Conservation (phyloP, 2,113 vertebrate genomes). For the Orientallactaga bullata region DNA sequence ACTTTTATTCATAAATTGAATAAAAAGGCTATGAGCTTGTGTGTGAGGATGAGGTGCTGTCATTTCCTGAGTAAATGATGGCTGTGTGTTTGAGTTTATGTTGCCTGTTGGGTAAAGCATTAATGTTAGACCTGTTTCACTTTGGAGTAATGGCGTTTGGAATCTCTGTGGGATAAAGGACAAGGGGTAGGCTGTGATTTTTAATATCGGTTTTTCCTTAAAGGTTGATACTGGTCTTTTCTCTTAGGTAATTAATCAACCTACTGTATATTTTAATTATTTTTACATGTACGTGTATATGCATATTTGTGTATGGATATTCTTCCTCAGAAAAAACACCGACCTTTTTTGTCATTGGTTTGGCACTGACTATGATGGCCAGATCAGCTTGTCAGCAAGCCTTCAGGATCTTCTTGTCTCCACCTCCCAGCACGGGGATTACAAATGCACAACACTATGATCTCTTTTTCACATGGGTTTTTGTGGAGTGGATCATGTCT, state of each 20-base stretch:
- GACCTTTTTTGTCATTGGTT: too few relatives aligned
- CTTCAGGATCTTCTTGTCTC: too few relatives aligned
- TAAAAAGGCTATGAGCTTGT: not conserved
- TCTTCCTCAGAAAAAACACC: too few relatives aligned
- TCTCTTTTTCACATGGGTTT: too few relatives aligned
- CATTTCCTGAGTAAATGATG: not conserved
- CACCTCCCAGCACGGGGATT: too few relatives aligned
- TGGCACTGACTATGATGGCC: too few relatives aligned
- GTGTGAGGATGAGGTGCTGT: not conserved
- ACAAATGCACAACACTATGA: too few relatives aligned
- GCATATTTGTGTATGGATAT: too few relatives aligned
- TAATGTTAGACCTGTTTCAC: not conserved
- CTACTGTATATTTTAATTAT: not conserved
- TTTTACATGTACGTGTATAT: not conserved
- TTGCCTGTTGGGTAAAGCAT: not conserved
- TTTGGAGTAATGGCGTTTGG: not conserved
- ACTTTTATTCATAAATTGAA: not conserved
- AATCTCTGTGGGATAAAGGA: not conserved
- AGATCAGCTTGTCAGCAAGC: too few relatives aligned
- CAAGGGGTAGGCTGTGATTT: not conserved
- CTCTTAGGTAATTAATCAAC: not conserved
- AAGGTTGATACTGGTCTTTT: not conserved
- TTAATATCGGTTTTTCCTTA: not conserved
- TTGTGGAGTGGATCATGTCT: too few relatives aligned
- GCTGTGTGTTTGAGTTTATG: not conserved